Percentiles rank a stretch among this genome's conserved stretches.
Conservation (phyloP, 2,888 invertebrate species). For the Eilema griseolum region DNA sequence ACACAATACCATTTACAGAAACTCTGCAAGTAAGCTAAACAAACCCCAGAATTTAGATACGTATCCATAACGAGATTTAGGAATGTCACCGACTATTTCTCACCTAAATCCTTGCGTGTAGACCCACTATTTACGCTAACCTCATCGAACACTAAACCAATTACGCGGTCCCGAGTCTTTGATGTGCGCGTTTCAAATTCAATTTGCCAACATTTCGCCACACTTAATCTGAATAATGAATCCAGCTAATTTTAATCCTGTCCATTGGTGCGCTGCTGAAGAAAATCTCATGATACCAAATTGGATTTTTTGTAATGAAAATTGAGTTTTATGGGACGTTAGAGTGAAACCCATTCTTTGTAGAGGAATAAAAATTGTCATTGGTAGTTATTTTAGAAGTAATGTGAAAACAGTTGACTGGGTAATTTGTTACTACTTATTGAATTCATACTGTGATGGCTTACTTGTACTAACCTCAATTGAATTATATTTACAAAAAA, state of each 20-base stretch:
- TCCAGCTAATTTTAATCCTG: conserved; percentile 60
- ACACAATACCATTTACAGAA: conserved; percentile 5
- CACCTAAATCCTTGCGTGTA: conserved; percentile 31
- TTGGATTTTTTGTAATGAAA: conserved; percentile 36
- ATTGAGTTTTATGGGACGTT: conserved; percentile 31
- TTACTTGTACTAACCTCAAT: too few species aligned
- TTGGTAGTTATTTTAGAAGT: not conserved
- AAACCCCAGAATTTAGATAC: conserved; percentile 5
- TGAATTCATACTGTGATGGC: too few species aligned
- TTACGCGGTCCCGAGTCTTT: conserved; percentile 53
- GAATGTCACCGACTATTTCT: conserved; percentile 36
- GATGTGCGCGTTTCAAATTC: conserved; percentile 62
- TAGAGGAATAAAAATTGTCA: conserved; percentile 7
- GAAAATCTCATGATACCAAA: conserved; percentile 33
- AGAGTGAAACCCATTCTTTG: conserved; percentile 17
- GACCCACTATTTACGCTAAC: conserved; percentile 48
- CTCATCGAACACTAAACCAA: conserved; percentile 57
- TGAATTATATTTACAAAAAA: too few species aligned
- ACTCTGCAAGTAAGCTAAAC: not conserved
- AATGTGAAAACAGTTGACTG: not conserved
- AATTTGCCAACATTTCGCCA: conserved; percentile 64
- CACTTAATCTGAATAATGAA: conserved; percentile 61
- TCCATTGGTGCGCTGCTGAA: conserved; percentile 47
- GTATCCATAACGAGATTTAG: conserved; percentile 22
- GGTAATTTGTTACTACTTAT: too few species aligned